A percentile compares a stretch with the other conserved stretches of the same genome.
Conservation (phyloP, 1,140 invertebrate genomes). For the Psilanteris sp. region DNA sequence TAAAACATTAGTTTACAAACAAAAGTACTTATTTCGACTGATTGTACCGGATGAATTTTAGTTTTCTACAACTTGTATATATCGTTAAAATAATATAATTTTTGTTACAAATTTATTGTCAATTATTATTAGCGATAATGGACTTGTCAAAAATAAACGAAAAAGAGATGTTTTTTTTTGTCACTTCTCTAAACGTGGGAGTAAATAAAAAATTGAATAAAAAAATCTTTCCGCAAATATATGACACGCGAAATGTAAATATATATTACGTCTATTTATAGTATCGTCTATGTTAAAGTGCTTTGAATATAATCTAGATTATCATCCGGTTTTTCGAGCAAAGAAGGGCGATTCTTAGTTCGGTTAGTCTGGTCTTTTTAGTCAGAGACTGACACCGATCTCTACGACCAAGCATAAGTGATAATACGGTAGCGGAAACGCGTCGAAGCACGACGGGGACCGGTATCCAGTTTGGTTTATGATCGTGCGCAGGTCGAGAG, state of each 20-base stretch:
- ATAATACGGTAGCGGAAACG: conserved; percentile 65
- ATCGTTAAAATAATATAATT: no score
- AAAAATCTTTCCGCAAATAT: conserved; percentile 15
- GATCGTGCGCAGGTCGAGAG: conserved; percentile 51
- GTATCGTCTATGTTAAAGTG: conserved; percentile 37
- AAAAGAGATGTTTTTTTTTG: no score
- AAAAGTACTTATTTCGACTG: no score
- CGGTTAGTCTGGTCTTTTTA: conserved; percentile 37
- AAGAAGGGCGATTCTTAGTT: conserved; percentile 61
- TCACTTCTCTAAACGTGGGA: no score
- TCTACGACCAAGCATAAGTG: conserved; percentile 60
- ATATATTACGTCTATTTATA: conserved; percentile 44
- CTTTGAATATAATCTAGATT: conserved; percentile 64
- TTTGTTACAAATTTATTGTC: no score
- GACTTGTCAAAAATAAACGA: no score
- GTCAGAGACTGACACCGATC: conserved; percentile 59
- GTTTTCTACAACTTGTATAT: no score
- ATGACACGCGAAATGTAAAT: conserved; percentile 34
- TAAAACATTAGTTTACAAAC: no score
- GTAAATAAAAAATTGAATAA: no score
- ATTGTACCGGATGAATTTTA: no score
- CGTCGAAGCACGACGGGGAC: conserved; percentile 62
- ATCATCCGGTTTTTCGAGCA: conserved; percentile 61
- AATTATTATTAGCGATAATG: no score
- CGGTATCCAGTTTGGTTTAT: conserved; percentile 65